phyloP scores from a whole-genome alignment of 2,113 vertebrate genomes.

The Apteryx owenii region DNA sequence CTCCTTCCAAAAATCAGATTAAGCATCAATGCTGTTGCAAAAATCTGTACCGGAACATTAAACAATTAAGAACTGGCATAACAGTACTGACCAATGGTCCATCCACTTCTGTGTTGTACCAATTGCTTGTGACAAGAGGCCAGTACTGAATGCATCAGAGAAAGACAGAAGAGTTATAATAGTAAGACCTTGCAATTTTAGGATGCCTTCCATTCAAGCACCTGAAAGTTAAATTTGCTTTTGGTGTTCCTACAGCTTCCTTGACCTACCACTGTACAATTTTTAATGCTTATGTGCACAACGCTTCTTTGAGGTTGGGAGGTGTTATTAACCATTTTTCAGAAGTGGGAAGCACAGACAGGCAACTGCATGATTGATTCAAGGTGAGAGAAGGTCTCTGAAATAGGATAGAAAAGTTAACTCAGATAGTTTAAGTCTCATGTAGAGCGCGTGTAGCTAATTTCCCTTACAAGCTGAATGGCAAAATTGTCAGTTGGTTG shows the following conservation, averaged over 20 bases:
- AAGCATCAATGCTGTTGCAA: conserved; percentile 22
- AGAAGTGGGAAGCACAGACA: not conserved
- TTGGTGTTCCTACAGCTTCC: not conserved
- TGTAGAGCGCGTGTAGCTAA: not conserved
- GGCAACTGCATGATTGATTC: not conserved
- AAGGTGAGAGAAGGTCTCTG: not conserved
- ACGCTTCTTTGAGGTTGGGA: not conserved
- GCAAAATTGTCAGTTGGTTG: not conserved
- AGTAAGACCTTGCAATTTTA: not conserved
- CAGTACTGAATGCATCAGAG: not conserved
- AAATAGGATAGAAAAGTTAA: not conserved
- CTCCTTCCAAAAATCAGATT: conserved; percentile 63
- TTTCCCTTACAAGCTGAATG: not conserved
- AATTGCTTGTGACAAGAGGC: conserved; percentile 28
- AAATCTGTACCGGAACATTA: conserved; percentile 48
- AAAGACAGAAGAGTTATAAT: not conserved
- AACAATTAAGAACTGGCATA: conserved; percentile 36
- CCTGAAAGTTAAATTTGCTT: not conserved
- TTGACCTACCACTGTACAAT: not conserved
- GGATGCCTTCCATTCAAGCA: not conserved
- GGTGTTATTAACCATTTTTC: not conserved
- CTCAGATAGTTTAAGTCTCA: not conserved
- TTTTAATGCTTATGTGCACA: not conserved
- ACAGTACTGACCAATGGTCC: not conserved
- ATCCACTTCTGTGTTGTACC: not conserved